A percentile compares a stretch with the other conserved stretches of the same genome.
phyloP scores from a whole-genome alignment of 2,113 vertebrate genomes.

The Centrocercus urophasianus region DNA sequence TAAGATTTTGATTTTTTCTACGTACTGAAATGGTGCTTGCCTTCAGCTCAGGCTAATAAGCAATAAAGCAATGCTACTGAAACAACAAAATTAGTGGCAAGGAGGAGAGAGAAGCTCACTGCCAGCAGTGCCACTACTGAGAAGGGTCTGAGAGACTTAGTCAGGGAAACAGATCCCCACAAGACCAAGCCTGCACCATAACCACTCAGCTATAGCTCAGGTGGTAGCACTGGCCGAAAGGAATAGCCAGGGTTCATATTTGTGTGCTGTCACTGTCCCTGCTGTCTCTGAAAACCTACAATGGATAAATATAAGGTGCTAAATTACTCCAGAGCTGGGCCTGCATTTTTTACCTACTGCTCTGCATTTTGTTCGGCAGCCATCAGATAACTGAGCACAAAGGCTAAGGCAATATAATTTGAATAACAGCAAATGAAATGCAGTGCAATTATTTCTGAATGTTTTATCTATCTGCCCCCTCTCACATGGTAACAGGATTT shows the following conservation, averaged over 20 bases:
- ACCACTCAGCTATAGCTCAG: not conserved
- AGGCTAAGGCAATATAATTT: conserved; percentile 10
- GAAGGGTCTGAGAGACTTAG: not conserved
- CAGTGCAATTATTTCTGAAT: not conserved
- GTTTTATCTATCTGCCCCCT: not conserved
- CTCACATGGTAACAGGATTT: not conserved
- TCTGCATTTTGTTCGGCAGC: not conserved
- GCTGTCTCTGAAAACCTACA: not conserved
- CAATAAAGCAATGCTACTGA: not conserved
- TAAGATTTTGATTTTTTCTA: not conserved
- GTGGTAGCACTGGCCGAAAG: not conserved
- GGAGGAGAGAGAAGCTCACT: not conserved
- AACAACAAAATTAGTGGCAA: not conserved
- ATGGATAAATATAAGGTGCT: not conserved
- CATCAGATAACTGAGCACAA: not conserved
- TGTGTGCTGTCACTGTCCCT: not conserved
- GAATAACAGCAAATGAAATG: not conserved
- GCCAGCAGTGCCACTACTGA: not conserved
- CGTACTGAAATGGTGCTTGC: not conserved
- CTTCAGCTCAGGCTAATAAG: not conserved
- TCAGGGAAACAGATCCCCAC: not conserved
- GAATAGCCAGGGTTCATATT: not conserved
- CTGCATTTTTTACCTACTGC: not conserved
- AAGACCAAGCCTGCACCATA: not conserved
- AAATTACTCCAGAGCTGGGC: conserved; percentile 1